Evolutionary conservation across 1,140 invertebrate genomes (phyloP).

Genomic region (Drosophila pruinosa): DNA sequence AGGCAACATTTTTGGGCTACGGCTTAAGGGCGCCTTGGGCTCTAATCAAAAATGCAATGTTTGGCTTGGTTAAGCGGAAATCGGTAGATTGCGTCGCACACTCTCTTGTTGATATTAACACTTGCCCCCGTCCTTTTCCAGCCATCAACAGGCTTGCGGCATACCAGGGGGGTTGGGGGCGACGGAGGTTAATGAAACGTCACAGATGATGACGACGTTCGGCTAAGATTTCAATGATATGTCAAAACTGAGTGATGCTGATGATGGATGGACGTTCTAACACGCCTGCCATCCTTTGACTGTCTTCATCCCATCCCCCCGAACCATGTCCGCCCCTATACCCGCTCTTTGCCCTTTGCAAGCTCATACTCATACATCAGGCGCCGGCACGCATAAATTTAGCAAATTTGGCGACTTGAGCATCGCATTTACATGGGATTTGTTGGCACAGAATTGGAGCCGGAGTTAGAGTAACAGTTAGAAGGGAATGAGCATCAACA

Average conservation of each 20-base stretch:
- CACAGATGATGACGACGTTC: constrained; percentile 72
- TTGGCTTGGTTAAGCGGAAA: constrained; percentile 81
- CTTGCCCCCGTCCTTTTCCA: constrained; percentile 24
- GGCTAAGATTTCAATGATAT: constrained; percentile 78
- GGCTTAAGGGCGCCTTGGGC: constrained; percentile 54
- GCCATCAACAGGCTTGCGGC: constrained; percentile 2
- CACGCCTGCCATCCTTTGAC: constrained; percentile 48
- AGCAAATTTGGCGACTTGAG: constrained; percentile 62
- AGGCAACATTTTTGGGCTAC: constrained; percentile 50
- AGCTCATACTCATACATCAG: constrained; percentile 62
- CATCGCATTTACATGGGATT: constrained; percentile 72
- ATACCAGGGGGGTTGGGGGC: not conserved
- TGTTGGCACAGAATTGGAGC: constrained; percentile 1
- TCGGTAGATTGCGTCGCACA: constrained; percentile 79
- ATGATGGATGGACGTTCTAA: constrained; percentile 67
- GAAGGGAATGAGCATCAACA: constrained; percentile 33
- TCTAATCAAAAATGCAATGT: constrained; percentile 81
- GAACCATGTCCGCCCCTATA: not conserved
- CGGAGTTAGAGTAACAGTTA: not conserved
- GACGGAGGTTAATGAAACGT: constrained; percentile 74
- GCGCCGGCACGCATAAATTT: constrained; percentile 76
- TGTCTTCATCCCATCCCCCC: not conserved
- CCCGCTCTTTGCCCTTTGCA: constrained; percentile 13
- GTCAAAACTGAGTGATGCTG: constrained; percentile 79
- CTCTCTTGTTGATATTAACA: constrained; percentile 73